These are phyloP conservation scores for Tenualosa thibaudeaui DNA, from an alignment of 2,797 vertebrate genomes.

Conservation along the genomic window DNA sequence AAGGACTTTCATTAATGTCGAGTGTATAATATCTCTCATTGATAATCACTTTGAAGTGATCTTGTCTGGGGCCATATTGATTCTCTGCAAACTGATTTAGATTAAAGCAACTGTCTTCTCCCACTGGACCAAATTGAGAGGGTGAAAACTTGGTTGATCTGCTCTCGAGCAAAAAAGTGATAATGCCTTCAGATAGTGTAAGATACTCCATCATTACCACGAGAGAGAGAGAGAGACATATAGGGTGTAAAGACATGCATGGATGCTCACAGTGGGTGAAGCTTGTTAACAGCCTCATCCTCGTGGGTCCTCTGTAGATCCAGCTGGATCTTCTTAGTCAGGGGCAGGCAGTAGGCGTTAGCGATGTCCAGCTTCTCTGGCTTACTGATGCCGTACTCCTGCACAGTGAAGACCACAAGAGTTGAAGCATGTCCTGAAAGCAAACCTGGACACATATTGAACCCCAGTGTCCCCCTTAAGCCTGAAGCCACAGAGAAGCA, in stretches of 20 bases:
- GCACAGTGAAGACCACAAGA: conserved; percentile 35
- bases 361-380: conserved; percentile 89
- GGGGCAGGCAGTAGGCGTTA: conserved; percentile 85
- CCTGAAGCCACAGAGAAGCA: no score
- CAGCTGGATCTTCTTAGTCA: conserved; percentile 87
- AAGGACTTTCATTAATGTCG: background rate
- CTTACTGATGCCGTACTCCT: conserved; percentile 88
- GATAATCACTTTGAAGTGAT: background rate
- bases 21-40: background rate
- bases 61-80: background rate
- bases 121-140: background rate
- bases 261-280: conserved; percentile 85
- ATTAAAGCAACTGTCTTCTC: background rate
- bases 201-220: background rate
- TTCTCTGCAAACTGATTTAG: background rate
- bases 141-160: background rate
- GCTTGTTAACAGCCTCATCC: conserved; percentile 90
- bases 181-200: background rate
- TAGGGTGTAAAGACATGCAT: no score
- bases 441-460: background rate
- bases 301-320: conserved; percentile 90
- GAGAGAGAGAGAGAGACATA: background rate
- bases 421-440: background rate
- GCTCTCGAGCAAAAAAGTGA: background rate
- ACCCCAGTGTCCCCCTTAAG: no score